These are phyloP conservation scores for Ormyrus nitidulus DNA, from an alignment of 2,888 invertebrate species.

Conservation along the genomic window DNA sequence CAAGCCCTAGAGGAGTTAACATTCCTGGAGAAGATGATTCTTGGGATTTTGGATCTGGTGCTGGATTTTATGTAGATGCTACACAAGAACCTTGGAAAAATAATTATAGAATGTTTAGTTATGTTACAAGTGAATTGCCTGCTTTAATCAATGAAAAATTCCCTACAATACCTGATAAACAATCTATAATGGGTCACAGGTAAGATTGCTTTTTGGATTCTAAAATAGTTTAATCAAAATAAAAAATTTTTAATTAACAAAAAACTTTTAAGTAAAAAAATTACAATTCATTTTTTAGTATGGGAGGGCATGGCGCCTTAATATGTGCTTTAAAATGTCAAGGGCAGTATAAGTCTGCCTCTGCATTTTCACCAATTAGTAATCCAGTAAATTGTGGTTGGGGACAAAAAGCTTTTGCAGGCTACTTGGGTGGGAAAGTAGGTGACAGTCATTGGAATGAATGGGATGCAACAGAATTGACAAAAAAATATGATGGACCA, in stretches of 20 bases:
- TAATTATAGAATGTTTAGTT: constrained; percentile 96
- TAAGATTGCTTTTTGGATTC: constrained; percentile 65
- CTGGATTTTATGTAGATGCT: constrained; percentile 97
- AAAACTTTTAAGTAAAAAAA: constrained; percentile 4
- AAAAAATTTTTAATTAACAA: constrained; percentile 5
- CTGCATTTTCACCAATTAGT: constrained; percentile 96
- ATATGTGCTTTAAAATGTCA: constrained; percentile 94
- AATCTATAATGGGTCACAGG: constrained; percentile 90
- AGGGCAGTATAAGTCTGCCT: constrained; percentile 89
- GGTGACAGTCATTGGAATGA: constrained; percentile 80
- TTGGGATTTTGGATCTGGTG: constrained; percentile 96
- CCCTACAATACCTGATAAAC: constrained; percentile 78
- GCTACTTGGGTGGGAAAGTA: constrained; percentile 85
- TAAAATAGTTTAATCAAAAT: constrained; percentile 1
- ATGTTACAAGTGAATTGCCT: constrained; percentile 92
- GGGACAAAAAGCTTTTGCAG: constrained; percentile 91
- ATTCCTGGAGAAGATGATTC: constrained; percentile 93
- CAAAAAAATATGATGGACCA: constrained; percentile 88
- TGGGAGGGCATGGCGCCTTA: constrained; percentile 99
- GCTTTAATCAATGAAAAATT: constrained; percentile 86
- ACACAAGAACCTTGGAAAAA: constrained; percentile 92
- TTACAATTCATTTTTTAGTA: constrained; percentile 79
- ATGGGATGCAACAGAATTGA: constrained; percentile 93
- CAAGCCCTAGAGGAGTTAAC: constrained; percentile 93
- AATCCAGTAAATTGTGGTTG: constrained; percentile 91